Evolutionary conservation across 2,113 vertebrate genomes (phyloP).

Genomic region (Leiothrix lutea): DNA sequence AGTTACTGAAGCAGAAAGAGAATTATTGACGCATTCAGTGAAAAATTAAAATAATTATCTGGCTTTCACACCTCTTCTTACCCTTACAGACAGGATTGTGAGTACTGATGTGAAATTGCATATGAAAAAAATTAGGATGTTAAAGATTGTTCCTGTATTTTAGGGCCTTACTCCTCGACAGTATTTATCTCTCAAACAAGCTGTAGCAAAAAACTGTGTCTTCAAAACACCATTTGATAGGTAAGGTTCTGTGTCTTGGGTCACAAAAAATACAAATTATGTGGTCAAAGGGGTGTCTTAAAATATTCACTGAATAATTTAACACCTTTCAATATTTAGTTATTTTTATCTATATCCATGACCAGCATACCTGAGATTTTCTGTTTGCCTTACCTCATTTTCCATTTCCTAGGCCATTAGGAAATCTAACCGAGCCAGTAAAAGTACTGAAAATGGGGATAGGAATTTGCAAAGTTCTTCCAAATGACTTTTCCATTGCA

Average conservation of each 20-base stretch:
- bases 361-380: background rate
- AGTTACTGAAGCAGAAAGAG: background rate
- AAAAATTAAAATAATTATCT: background rate
- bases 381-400: background rate
- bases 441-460: background rate
- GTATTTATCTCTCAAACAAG: background rate
- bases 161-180: background rate
- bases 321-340: background rate
- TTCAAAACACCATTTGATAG: background rate
- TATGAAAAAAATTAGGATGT: background rate
- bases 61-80: background rate
- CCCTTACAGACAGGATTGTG: background rate
- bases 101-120: background rate
- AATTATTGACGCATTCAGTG: background rate
- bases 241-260: background rate
- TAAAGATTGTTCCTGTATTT: background rate
- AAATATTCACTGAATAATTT: background rate
- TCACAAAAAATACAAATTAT: background rate
- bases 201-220: background rate
- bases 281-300: background rate
- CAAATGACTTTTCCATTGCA: background rate
- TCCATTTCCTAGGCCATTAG: background rate
- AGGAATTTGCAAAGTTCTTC: background rate
- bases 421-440: background rate
- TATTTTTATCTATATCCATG: background rate